Evolutionary conservation across 2,797 vertebrate species (phyloP).

Genomic region (Brachymystax lenok): DNA sequence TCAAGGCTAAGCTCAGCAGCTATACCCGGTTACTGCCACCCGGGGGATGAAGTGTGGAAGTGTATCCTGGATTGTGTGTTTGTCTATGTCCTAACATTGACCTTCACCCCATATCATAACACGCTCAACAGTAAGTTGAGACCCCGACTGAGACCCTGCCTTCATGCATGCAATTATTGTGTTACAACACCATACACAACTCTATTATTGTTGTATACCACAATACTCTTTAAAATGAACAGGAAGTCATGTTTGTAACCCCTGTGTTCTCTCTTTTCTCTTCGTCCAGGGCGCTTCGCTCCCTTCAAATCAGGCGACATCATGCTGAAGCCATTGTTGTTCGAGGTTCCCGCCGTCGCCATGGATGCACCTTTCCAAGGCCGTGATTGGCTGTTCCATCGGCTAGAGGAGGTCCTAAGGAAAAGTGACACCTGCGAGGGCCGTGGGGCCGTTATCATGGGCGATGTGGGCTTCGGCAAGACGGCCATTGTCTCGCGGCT

Average conservation of each 20-base stretch:
- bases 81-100: too few species aligned
- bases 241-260: background rate
- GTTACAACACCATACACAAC: too few species aligned
- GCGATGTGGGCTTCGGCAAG: constrained; percentile 95
- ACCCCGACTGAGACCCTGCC: too few species aligned
- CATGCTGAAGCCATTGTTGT: constrained; percentile 93
- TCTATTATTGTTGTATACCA: background rate
- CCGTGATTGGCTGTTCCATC: constrained; percentile 92
- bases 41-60: too few species aligned
- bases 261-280: constrained; percentile 18
- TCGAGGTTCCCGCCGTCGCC: constrained; percentile 94
- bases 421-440: constrained; percentile 77
- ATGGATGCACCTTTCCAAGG: constrained; percentile 90
- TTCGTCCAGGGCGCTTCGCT: constrained; percentile 82
- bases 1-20: too few species aligned
- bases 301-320: constrained; percentile 95
- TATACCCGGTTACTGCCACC: too few species aligned
- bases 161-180: background rate
- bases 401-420: constrained; percentile 85
- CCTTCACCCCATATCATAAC: too few species aligned
- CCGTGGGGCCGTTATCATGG: constrained; percentile 87
- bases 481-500: constrained; percentile 91
- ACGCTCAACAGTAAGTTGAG: too few species aligned
- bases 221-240: background rate
- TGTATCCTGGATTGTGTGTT: too few species aligned